Base-by-base conservation (phyloP, 23 tunicate species). In the Diplosoma virens region DNA sequence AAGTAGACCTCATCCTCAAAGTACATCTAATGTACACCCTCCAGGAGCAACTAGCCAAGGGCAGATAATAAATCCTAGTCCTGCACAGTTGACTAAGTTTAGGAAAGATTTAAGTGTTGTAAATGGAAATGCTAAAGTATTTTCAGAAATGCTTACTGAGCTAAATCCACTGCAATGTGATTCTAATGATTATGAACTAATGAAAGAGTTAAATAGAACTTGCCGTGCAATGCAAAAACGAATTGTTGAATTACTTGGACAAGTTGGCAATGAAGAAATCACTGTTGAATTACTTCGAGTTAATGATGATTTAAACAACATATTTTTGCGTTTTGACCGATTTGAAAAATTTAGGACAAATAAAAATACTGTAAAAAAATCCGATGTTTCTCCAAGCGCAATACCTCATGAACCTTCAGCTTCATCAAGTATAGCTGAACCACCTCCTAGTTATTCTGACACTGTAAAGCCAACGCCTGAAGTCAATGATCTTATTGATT, bases 381-480 rank as follows among this genome's bases (percentile, higher is more conserved):
- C 35, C 9, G 53, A 52, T n/a, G 9, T 4, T 2, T 6, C 6
- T 20, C 53, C 23, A 34, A 9, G 25, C 5, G 54, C 52, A 36
- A 25, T 24, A 7, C 9, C 26, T 9, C 53, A 33, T 6, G 14
- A 11, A 14, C 52, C 52, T 11, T 17, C 75, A 17, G 6, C 69
- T 29, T 61, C 69, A 29, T 4, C 30, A 29, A 35, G 69, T 28
- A 61, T 61, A 35, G 69, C 30, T 67, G 97, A 90, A 63, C 97
- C 97, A 50, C 97, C 97, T 22, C 97, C 97, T 7, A 90, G 97
- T 74, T 90, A 90, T 67, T 79, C 89, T 18, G 96, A 78, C 75
- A 89, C 96, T 25, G 88, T 83, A 59, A 83, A 82, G 37, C 84
- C 87, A 31, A 71, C 88, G 17, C 81, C 88, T 22, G 89, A 79